Conservation (phyloP, 2,888 invertebrate genomes). For the Dryocosmus kuriphilus region DNA sequence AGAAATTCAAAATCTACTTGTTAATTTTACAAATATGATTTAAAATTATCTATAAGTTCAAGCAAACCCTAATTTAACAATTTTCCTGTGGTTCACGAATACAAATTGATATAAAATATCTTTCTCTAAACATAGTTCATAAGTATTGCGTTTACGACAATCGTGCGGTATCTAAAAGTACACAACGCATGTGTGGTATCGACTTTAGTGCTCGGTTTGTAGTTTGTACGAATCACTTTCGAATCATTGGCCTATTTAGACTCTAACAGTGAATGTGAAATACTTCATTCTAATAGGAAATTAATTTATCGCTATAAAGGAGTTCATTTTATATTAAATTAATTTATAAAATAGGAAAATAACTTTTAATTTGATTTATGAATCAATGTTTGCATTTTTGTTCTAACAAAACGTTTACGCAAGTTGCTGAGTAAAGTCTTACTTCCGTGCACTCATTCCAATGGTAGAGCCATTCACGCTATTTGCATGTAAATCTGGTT, state of each 20-base stretch:
- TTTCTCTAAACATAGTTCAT: too few species aligned
- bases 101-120: too few species aligned
- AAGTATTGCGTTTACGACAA: not conserved
- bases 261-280: constrained; percentile 3
- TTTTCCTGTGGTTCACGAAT: too few species aligned
- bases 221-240: constrained; percentile 5
- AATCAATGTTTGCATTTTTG: too few species aligned
- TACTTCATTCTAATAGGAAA: not conserved
- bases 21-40: too few species aligned
- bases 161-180: not conserved
- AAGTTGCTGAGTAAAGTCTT: not conserved
- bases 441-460: not conserved
- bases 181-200: not conserved
- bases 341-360: not conserved
- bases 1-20: too few species aligned
- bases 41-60: too few species aligned
- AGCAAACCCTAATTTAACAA: too few species aligned
- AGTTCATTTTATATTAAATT: not conserved
- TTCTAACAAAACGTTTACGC: not conserved
- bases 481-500: constrained; percentile 10
- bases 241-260: constrained; percentile 6
- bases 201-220: not conserved
- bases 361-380: too few species aligned
- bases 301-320: not conserved
- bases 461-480: not conserved